Conservation (phyloP, 2,113 vertebrate genomes). For the Balaeniceps rex region DNA sequence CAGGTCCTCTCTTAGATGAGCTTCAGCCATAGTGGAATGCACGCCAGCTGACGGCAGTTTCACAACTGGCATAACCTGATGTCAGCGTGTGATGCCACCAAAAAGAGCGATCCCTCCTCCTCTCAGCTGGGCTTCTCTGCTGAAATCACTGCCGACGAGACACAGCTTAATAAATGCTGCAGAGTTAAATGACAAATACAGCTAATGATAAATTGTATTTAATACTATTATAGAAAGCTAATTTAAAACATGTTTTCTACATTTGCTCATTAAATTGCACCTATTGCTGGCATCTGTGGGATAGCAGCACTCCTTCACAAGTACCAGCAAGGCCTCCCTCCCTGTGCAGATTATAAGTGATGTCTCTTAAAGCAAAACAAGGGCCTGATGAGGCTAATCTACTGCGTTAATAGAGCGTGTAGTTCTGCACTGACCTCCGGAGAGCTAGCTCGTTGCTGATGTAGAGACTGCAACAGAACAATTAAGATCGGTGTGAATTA, state of each 20-base stretch:
- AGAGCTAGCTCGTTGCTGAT: neutral
- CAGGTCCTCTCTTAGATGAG: neutral
- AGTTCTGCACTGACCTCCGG: neutral
- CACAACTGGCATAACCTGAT: too few relatives aligned
- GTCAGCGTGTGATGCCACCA: neutral
- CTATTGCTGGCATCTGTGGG: neutral
- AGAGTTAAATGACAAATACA: neutral
- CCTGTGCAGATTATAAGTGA: neutral
- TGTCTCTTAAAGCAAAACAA: neutral
- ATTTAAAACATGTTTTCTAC: neutral
- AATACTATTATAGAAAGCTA: neutral
- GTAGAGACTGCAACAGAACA: neutral
- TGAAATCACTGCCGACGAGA: accelerated
- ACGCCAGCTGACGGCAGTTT: accelerated
- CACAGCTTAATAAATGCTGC: neutral
- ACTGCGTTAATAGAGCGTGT: neutral
- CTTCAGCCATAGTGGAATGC: neutral
- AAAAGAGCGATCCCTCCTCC: neutral
- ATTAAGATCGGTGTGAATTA: neutral
- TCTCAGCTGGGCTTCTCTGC: neutral
- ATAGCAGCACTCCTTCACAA: neutral
- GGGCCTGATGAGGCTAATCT: neutral
- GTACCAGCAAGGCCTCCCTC: neutral
- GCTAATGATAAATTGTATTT: neutral
- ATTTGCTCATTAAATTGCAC: neutral